Conservation (phyloP, 2,888 invertebrate species). For the Timema podura region DNA sequence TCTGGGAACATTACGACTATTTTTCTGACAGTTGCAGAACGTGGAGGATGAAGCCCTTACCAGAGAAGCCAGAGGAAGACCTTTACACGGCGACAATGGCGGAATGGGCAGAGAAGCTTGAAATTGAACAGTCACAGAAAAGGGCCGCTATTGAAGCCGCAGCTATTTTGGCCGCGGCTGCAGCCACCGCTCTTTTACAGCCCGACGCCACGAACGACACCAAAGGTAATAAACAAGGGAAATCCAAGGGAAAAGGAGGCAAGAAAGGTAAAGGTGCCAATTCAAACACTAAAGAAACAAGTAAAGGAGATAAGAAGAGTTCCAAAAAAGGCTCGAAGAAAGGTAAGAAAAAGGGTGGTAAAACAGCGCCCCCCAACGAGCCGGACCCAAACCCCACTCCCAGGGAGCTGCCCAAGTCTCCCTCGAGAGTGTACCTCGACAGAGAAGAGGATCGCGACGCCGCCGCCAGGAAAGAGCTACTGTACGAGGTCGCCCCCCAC, state of each 20-base stretch:
- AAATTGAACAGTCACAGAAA: background rate
- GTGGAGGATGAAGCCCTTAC: background rate
- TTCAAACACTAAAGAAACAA: no score
- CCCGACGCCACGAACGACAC: no score
- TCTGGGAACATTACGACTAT: background rate
- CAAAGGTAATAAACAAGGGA: no score
- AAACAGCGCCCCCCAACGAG: no score
- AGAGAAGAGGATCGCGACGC: background rate
- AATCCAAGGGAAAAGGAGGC: no score
- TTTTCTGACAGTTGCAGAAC: background rate
- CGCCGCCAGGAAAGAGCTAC: background rate
- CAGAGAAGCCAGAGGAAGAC: background rate
- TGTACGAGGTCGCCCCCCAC: slow-evolving; percentile 33
- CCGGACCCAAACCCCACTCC: background rate
- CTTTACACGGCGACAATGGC: background rate
- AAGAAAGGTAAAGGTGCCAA: no score
- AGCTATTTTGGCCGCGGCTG: no score
- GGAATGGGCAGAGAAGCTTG: background rate
- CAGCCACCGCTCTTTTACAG: no score
- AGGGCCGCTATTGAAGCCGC: no score
- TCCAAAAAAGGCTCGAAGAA: no score
- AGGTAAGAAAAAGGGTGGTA: no score
- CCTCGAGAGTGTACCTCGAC: background rate
- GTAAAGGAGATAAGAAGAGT: no score
- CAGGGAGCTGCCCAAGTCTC: background rate